phyloP scores from a whole-genome alignment of 2,888 invertebrate species.

The Biston stratarius region DNA sequence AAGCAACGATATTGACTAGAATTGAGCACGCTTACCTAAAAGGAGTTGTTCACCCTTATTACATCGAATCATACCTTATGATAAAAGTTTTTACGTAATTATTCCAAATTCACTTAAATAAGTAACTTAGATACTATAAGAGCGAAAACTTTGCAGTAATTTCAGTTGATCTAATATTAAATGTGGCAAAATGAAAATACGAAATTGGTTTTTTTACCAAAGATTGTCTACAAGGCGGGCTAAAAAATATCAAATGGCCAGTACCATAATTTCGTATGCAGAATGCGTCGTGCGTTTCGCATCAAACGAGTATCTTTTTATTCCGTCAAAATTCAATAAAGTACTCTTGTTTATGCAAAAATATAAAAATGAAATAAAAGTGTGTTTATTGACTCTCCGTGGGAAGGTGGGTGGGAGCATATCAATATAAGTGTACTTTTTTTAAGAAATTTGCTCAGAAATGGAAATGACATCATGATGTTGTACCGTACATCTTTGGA shows the following conservation, averaged over 20 bases:
- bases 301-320: constrained; percentile 13
- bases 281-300: constrained; percentile 13
- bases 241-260: background rate
- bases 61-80: no score
- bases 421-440: background rate
- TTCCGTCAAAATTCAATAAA: constrained; percentile 33
- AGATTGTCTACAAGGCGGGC: background rate
- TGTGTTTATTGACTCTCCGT: constrained; percentile 4
- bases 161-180: no score
- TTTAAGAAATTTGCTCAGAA: constrained; percentile 1
- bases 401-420: constrained; percentile 12
- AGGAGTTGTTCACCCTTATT: no score
- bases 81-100: no score
- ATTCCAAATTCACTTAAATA: no score
- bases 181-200: background rate
- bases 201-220: background rate
- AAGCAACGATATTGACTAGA: no score
- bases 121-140: no score
- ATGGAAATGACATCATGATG: constrained; percentile 9
- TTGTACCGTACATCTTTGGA: background rate
- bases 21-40: no score
- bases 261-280: constrained; percentile 31
- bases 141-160: no score
- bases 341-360: constrained; percentile 22
- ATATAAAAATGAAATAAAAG: constrained; percentile 10